A percentile compares a stretch with the other conserved stretches of the same genome.
These are phyloP conservation scores for Drosophila melanogaster DNA, from an alignment of 1,140 invertebrate species.

Conservation along the genomic window Release_6_plus_ISO1_MT NT_033777.3:12746001-12746500, in stretches of 20 bases:
- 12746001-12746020: background rate
- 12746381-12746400: conserved; percentile 33
- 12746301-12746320: conserved; percentile 18
- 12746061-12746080: conserved; percentile 61
- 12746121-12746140: conserved; percentile 79
- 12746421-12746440: conserved; percentile 75
- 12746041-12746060: background rate
- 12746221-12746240: conserved; percentile 39
- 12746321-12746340: conserved; percentile 16
- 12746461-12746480: conserved; percentile 59
- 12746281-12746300: conserved; percentile 23
- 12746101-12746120: conserved; percentile 81
- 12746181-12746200: conserved; percentile 57
- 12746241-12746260: conserved; percentile 43
- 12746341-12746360: conserved; percentile 45
- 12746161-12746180: conserved; percentile 60
- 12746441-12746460: conserved; percentile 67
- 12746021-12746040: background rate
- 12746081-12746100: conserved; percentile 81
- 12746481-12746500: conserved; percentile 38
- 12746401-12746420: conserved; percentile 47
- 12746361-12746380: conserved; percentile 46
- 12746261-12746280: conserved; percentile 31
- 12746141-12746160: conserved; percentile 56
- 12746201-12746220: conserved; percentile 12